phyloP scores from a whole-genome alignment of 2,888 invertebrate species.

The Aspidiotus rigidus region DNA sequence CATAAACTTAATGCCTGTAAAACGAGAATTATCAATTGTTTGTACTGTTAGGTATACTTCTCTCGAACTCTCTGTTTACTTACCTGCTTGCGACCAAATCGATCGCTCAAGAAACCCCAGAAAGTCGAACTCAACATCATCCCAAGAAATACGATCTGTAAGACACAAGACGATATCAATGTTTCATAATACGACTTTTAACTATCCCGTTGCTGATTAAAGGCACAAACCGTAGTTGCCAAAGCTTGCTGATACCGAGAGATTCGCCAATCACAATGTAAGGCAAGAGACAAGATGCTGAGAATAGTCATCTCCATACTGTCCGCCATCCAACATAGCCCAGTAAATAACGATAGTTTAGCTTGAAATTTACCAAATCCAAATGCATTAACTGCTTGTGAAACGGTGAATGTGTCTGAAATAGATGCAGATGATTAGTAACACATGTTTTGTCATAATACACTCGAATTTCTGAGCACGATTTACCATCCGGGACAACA shows the following conservation, averaged over 20 bases:
- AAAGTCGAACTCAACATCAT: slow-evolving; percentile 96
- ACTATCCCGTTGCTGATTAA: not conserved
- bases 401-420: slow-evolving; percentile 74
- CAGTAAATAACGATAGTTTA: slow-evolving; percentile 72
- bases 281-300: slow-evolving; percentile 82
- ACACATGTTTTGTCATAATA: not conserved
- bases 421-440: not conserved
- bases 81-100: slow-evolving; percentile 80
- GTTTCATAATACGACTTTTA: not conserved
- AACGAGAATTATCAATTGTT: not conserved
- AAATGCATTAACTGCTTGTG: slow-evolving; percentile 74
- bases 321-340: slow-evolving; percentile 92
- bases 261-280: slow-evolving; percentile 92
- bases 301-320: slow-evolving; percentile 98
- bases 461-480: not conserved
- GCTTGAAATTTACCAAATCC: slow-evolving; percentile 88
- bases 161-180: slow-evolving; percentile 34
- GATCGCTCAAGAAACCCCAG: slow-evolving; percentile 91
- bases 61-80: slow-evolving; percentile 45
- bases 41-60: too few relatives aligned
- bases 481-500: slow-evolving; percentile 68
- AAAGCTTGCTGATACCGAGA: slow-evolving; percentile 82
- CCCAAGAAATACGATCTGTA: slow-evolving; percentile 72
- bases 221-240: slow-evolving; percentile 65
- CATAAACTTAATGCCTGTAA: slow-evolving; percentile 77